A percentile compares a stretch with the other conserved stretches of the same genome.
These are phyloP conservation scores for Heliconius erato DNA, from an alignment of 2,888 invertebrate species.

Conservation along the genomic window DNA sequence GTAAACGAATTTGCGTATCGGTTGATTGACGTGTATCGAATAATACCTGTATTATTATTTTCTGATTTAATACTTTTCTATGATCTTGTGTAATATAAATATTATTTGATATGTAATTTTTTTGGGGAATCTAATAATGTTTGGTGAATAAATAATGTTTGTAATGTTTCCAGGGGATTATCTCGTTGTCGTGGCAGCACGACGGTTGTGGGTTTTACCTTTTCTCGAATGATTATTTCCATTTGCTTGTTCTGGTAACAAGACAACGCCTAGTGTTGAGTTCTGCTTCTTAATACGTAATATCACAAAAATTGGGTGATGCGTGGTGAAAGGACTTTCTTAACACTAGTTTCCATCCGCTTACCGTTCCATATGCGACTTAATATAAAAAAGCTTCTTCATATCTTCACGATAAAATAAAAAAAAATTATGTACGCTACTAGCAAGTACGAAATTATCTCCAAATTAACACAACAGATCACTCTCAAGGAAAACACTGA, in stretches of 20 bases:
- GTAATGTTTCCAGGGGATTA: not conserved
- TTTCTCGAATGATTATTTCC: not conserved
- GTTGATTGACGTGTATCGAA: conserved; percentile 52
- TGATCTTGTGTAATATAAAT: not conserved
- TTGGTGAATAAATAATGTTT: not conserved
- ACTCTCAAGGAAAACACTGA: not conserved
- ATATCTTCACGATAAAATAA: too few relatives aligned
- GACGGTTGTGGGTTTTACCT: not conserved
- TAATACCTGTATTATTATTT: conserved; percentile 46
- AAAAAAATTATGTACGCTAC: too few relatives aligned
- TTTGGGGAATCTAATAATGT: not conserved
- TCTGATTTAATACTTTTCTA: conserved; percentile 14
- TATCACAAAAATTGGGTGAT: not conserved
- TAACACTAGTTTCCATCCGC: too few relatives aligned
- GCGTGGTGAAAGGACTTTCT: too few relatives aligned
- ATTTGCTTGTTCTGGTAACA: not conserved
- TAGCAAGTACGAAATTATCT: not conserved
- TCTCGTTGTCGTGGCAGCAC: not conserved
- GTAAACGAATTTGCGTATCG: conserved; percentile 57
- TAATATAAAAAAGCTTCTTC: too few relatives aligned
- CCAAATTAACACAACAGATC: not conserved
- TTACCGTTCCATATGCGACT: too few relatives aligned
- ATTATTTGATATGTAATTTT: not conserved
- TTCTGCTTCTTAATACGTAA: not conserved
- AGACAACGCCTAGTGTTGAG: not conserved